Evolutionary conservation across 2,797 vertebrate species (phyloP), one percentile per base, ranked within the genome.

Genomic region (Gadopsis marmoratus): DNA sequence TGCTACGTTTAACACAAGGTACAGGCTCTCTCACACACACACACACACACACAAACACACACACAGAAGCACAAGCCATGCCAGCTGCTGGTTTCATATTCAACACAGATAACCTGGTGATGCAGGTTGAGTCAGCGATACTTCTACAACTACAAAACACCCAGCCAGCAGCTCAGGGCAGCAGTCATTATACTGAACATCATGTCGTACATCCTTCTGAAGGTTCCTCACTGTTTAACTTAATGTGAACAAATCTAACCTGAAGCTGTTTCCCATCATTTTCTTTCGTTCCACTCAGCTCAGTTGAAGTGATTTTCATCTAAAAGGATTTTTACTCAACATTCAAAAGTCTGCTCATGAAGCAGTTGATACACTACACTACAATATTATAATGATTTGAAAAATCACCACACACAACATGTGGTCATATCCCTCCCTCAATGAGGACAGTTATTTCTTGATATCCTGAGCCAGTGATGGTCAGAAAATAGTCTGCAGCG

Each of bases 401-500:
- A 41, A 39, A 39, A 58, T 48, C 7, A 21, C 21, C 43, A 45
- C 48, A 47, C 35, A 8, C 39, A 71, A 54, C 56, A 67, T 76
- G 68, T 72, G 59, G 23, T 64, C 48, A 62, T 60, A 39, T 7
- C 33, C 29, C 14, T 71, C 47, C 21, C 29, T 82, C 41, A 61
- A 26, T 58, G 43, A 78, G 21, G 43, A 35, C 41, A 75, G 65
- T 62, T 47, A 35, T 26, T 60, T 16, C 14, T 63, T 50, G 16
- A 29, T 71, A 8, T 37, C 43, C 39, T 37, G 26, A 74, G 55
- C 39, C 43, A 41, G 54, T 69, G 23, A 37, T 12, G 5, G n/a
- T 89, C 78, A 88, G 68, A 81, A 63, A 90, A 85, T 88, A 91
- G 94, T 90, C 92, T 94, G 88, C 79, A 95, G 94, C 78, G 84